These are phyloP conservation scores for Leuciscus idus DNA, from an alignment of 2,113 vertebrate genomes.

Conservation along the genomic window DNA sequence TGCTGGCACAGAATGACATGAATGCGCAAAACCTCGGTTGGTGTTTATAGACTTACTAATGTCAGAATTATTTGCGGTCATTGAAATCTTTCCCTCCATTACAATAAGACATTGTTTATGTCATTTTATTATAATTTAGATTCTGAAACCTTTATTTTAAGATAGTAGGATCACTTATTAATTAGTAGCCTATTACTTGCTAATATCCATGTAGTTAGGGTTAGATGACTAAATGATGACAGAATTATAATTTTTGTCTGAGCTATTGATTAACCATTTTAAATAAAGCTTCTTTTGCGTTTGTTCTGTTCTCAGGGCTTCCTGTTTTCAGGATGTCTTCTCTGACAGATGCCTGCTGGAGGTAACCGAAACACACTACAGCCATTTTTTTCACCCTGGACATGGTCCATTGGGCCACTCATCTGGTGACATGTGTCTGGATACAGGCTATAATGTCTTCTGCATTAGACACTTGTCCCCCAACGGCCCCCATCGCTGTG, in stretches of 20 bases:
- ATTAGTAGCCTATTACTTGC: background rate
- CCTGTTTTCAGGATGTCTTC: slow-evolving; percentile 63
- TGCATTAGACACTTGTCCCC: slow-evolving; percentile 72
- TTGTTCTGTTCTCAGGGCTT: slow-evolving; percentile 32
- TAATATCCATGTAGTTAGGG: background rate
- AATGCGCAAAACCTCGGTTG: background rate
- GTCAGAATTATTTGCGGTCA: too few species aligned
- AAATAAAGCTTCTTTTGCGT: background rate
- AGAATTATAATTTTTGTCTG: background rate
- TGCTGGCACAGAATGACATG: background rate
- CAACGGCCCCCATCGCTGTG: slow-evolving; percentile 69
- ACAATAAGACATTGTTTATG: too few species aligned
- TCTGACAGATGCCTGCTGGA: slow-evolving; percentile 59
- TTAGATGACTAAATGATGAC: background rate
- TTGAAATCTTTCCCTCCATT: too few species aligned
- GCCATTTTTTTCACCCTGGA: slow-evolving; percentile 56
- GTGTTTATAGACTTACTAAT: background rate
- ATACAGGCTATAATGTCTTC: slow-evolving; percentile 69
- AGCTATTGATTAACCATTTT: background rate
- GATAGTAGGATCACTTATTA: background rate
- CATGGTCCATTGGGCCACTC: slow-evolving; percentile 72
- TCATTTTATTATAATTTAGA: background rate
- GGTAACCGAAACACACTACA: slow-evolving; percentile 65
- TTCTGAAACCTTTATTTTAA: background rate
- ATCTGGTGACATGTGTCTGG: slow-evolving; percentile 72